Base-by-base conservation (phyloP, 2,888 invertebrate species). In the Lobophora halterata region DNA sequence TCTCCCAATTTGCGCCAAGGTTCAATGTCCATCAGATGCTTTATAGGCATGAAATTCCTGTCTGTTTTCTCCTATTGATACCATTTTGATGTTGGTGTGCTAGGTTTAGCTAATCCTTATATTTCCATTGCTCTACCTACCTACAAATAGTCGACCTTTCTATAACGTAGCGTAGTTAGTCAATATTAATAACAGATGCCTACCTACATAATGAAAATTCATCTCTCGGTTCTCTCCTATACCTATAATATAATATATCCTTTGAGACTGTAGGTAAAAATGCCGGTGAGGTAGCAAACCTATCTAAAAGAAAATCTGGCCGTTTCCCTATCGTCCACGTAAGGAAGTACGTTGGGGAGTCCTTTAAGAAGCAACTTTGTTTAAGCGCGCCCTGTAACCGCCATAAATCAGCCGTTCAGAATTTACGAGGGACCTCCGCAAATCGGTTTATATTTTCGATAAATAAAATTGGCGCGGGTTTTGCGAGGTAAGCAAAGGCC, bases 381-480 rank as follows among this genome's bases (percentile, higher is more conserved):
- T 75, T 71, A 76, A 79, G 77, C 85, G 75, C 81, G 79, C 64
- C 79, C 70, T 76, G 83, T 79, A 80, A 74, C 79, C 80, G 78
- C 78, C 71, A 83, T 86, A 86, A 86, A 86, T 86, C 85, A 82
- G 71, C 72, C 74, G 72, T 81, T 74, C 72, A 66, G 76, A 79
- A 74, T 85, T 86, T 86, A 86, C 85, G 86, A 82, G 69, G 78
- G 78, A 69, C 79, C 79, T 82, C 79, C 73, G 86, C 80, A 85
- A 86, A 87, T 86, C 85, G 86, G 83, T 86, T 87, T 87, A 87
- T 86, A 87, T 86, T 86, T 86, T 86, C 87, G 87, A 87, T 87
- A 87, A 87, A 87, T 87, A 87, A 86, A 87, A 86, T 86, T 85
- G 86, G 86, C 86, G 80, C 82, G 79, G 81, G 81, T 85, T 87